Evolutionary conservation across 2,888 invertebrate genomes (phyloP), one percentile per base, ranked within the genome.

Genomic region (Volucella zonaria): DNA sequence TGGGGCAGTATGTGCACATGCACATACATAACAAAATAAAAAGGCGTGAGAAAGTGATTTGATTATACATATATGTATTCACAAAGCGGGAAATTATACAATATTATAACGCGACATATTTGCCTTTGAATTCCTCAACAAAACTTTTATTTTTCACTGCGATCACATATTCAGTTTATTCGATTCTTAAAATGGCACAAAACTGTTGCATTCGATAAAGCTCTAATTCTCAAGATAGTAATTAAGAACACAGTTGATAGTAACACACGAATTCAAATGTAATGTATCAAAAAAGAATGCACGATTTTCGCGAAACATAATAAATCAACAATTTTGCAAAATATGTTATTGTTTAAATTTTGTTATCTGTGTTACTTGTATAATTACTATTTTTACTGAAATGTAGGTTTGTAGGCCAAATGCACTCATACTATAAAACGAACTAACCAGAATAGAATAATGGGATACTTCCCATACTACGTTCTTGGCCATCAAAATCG

Each of bases 401-500:
- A 83, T 75, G 80, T 83, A 80, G 83, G 83, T 83, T 83, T 83
- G 83, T 83, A 83, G 83, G 83, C 83, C 83, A 83, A 83, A 83
- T 71, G 80, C 83, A 83, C 83, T 71, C 83, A 83, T 80, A 85
- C 85, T 85, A 85, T 73, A 85, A 85, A 68, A 85, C 76, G 52
- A 68, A 78, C 71, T 81, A 85, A 85, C 47, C 62, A 85, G 81
- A 81, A 80, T 73, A 85, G 76, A 85, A 85, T 85, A 76, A 71
- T 85, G 70, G 71, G 58, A 85, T 64, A 73, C 85, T 76, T 80
- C 76, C 67, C 66, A 73, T 80, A 73, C 74, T 74, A 80, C 78
- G 88, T 87, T 90, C 91, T 91, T 91, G 91, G 91, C 91, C 90
- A 89, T 90, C 89, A 91, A 89, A 89, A 87, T 82, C 89, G 89